Conservation (phyloP, 1,140 invertebrate species). For the Paraescarpia echinospica region DNA sequence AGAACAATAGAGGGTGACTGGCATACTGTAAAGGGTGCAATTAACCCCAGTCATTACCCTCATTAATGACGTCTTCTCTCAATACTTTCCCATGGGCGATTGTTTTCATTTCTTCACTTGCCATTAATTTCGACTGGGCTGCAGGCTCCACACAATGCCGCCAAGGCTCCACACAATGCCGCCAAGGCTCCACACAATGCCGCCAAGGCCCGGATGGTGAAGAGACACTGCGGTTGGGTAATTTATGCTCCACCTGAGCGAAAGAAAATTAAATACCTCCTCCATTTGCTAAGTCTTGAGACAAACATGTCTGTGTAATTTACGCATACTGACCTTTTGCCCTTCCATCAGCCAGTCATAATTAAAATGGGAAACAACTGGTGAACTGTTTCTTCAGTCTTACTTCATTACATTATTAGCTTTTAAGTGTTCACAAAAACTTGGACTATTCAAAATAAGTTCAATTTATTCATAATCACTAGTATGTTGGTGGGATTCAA, state of each 20-base stretch:
- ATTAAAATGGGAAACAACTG: background rate
- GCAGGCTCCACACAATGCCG: background rate
- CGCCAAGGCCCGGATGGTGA: background rate
- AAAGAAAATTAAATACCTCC: background rate
- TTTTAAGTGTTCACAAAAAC: background rate
- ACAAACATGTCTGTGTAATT: background rate
- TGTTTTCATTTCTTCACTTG: constrained; percentile 6
- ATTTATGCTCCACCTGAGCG: background rate
- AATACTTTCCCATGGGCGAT: background rate
- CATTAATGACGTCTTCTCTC: background rate
- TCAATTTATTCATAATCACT: too few species aligned
- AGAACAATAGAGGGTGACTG: background rate
- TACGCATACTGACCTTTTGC: background rate
- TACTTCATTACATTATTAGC: background rate
- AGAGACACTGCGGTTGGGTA: background rate
- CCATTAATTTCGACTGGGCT: background rate
- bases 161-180: background rate
- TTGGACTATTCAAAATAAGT: background rate
- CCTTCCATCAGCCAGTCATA: background rate
- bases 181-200: background rate
- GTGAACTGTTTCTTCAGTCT: background rate
- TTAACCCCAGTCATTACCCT: background rate
- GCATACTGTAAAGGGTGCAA: background rate
- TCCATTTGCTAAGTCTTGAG: background rate
- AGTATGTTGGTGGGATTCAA: too few species aligned